Percentiles rank a stretch among this genome's conserved stretches.
Conservation (phyloP, 2,888 invertebrate genomes). For the Cephus pygmeus region DNA sequence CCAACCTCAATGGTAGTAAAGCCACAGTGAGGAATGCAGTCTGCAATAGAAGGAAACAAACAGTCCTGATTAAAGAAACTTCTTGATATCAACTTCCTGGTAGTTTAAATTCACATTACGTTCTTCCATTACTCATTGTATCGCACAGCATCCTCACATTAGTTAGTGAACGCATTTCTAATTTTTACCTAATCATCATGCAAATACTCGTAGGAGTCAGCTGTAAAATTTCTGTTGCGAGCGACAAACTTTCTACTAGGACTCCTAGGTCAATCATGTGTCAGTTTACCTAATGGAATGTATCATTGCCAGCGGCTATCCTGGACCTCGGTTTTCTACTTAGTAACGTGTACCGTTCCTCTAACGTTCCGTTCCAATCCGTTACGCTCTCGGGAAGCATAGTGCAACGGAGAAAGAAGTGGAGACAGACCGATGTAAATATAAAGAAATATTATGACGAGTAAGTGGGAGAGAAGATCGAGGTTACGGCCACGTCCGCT, state of each 20-base stretch:
- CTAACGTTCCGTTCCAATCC: neutral
- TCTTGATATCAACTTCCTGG: neutral
- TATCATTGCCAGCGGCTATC: neutral
- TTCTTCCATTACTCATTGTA: neutral
- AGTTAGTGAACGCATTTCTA: neutral
- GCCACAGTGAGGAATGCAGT: conserved; percentile 87
- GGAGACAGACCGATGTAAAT: neutral
- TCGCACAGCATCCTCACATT: neutral
- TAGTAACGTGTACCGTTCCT: neutral
- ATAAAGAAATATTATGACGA: neutral
- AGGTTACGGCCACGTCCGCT: conserved; percentile 30
- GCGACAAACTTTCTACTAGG: neutral
- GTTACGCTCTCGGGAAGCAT: neutral
- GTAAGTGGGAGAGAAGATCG: conserved; percentile 29
- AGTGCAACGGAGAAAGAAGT: neutral
- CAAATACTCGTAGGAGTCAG: neutral
- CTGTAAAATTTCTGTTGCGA: neutral
- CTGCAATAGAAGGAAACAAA: conserved; percentile 71
- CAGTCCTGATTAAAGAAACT: neutral
- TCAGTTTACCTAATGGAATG: neutral
- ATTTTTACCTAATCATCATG: neutral
- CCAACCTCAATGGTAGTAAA: conserved; percentile 83
- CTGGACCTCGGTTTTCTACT: neutral
- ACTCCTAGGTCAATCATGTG: neutral
- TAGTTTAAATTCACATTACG: neutral